Evolutionary conservation across 1,140 invertebrate species (phyloP).

Genomic region (Drosophila pallidifrons): DNA sequence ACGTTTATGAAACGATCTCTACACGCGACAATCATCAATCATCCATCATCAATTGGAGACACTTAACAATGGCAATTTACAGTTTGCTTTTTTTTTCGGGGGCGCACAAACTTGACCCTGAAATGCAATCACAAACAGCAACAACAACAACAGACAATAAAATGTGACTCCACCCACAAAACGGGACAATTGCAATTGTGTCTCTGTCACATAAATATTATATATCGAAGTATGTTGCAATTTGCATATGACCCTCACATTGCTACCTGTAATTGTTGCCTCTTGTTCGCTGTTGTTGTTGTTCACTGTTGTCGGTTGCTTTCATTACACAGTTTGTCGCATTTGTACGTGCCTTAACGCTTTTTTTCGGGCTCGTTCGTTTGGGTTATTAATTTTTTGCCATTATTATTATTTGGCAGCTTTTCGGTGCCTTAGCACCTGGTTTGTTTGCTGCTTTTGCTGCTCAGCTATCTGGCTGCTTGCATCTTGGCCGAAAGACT

Average conservation of each 20-base stretch:
- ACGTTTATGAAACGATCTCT: slow-evolving; percentile 45
- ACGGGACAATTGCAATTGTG: not conserved
- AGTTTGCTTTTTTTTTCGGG: slow-evolving; percentile 22
- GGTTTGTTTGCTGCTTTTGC: slow-evolving; percentile 30
- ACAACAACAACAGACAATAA: no score
- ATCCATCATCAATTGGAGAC: slow-evolving; percentile 51
- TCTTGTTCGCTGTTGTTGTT: not conserved
- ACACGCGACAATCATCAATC: slow-evolving; percentile 78
- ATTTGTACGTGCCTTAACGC: slow-evolving; percentile 56
- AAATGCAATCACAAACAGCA: slow-evolving; percentile 48
- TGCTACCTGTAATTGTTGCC: slow-evolving; percentile 52
- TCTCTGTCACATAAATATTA: slow-evolving; percentile 16
- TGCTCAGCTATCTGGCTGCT: slow-evolving; percentile 46
- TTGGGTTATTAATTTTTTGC: slow-evolving; percentile 40
- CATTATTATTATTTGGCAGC: slow-evolving; percentile 44
- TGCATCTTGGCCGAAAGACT: slow-evolving; percentile 51
- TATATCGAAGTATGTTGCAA: slow-evolving; percentile 57
- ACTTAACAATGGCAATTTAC: slow-evolving; percentile 41
- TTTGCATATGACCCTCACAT: slow-evolving; percentile 74
- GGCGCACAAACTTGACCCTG: slow-evolving; percentile 75
- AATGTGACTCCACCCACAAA: slow-evolving; percentile 39
- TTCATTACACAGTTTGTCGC: slow-evolving; percentile 61
- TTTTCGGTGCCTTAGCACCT: slow-evolving; percentile 56
- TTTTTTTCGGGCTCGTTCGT: slow-evolving; percentile 33
- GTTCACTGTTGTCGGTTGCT: slow-evolving; percentile 10